Conservation (phyloP, 1,140 invertebrate genomes). For the Papilio helenus region DNA sequence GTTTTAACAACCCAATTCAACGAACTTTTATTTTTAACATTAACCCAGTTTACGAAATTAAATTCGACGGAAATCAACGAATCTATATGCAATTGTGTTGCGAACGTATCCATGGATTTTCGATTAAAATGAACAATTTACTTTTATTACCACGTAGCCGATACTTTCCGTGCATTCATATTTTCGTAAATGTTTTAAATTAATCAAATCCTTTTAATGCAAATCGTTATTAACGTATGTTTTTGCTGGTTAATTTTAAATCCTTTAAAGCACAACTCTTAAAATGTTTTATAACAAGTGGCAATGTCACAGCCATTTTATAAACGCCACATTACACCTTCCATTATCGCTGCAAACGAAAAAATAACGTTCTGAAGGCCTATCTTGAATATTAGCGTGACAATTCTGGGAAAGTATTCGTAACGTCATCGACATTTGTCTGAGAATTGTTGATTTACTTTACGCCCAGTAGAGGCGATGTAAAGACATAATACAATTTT, state of each 20-base stretch:
- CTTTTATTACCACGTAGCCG: constrained; percentile 5
- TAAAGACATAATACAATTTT: too few species aligned
- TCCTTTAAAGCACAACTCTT: not conserved
- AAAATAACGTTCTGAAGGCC: not conserved
- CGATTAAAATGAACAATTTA: constrained; percentile 18
- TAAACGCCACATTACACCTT: constrained; percentile 26
- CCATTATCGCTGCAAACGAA: constrained; percentile 22
- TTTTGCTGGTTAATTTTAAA: not conserved
- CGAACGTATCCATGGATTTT: constrained; percentile 19
- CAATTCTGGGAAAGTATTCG: too few species aligned
- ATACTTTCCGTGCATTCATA: not conserved
- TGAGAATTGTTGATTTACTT: too few species aligned
- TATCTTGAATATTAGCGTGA: too few species aligned
- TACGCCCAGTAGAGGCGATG: too few species aligned
- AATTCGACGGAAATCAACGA: constrained; percentile 32
- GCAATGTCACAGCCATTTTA: not conserved
- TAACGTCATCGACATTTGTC: too few species aligned
- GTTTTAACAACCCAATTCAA: constrained; percentile 57
- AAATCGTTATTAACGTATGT: not conserved
- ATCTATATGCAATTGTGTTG: constrained; percentile 32
- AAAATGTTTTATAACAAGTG: constrained; percentile 20
- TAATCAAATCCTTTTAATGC: not conserved
- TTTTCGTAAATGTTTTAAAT: constrained; percentile 12
- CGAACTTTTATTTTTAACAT: constrained; percentile 57
- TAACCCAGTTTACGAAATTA: constrained; percentile 47